These are phyloP conservation scores for Anableps anableps DNA, from an alignment of 2,797 vertebrate genomes.

Conservation along the genomic window DNA sequence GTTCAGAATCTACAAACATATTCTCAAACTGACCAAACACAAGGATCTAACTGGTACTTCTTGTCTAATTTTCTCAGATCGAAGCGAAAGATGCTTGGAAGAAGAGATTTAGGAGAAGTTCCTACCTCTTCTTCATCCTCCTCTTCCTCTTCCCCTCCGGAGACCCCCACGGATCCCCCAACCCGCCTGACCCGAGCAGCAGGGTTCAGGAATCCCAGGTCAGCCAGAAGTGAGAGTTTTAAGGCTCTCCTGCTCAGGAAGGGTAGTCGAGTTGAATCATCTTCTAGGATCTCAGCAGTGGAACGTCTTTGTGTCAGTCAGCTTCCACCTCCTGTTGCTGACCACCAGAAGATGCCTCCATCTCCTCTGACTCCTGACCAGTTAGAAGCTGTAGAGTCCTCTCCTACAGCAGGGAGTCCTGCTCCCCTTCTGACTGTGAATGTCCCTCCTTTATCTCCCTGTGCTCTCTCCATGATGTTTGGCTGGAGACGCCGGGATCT, in stretches of 20 bases:
- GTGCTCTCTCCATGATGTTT: conserved; percentile 27
- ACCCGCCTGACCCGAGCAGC: conserved; percentile 12
- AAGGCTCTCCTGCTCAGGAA: conserved; percentile 93
- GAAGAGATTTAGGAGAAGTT: conserved; percentile 84
- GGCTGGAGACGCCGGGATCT: conserved; percentile 20
- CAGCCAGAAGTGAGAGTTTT: conserved; percentile 88
- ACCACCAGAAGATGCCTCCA: conserved; percentile 74
- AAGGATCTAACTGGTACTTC: neutral
- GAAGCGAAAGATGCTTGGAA: conserved; percentile 95
- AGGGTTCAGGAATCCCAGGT: conserved; percentile 28
- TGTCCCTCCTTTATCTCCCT: conserved; percentile 14
- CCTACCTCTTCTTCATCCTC: conserved; percentile 5
- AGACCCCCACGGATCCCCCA: conserved; percentile 78
- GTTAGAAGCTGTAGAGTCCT: neutral
- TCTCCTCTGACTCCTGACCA: conserved; percentile 37
- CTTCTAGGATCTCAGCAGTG: conserved; percentile 88
- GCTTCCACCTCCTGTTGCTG: conserved; percentile 57
- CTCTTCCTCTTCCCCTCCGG: conserved; percentile 72
- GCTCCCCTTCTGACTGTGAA: neutral
- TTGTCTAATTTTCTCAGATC: conserved; percentile 81
- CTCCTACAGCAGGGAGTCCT: neutral
- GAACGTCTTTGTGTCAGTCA: conserved; percentile 84
- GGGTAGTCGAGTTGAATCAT: conserved; percentile 84
- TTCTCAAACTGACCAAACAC: neutral
- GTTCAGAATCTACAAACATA: neutral